A percentile compares a stretch with the other conserved stretches of the same genome.
These are phyloP conservation scores for Zaprionus africanus DNA, from an alignment of 1,140 invertebrate genomes.

Conservation along the genomic window DNA sequence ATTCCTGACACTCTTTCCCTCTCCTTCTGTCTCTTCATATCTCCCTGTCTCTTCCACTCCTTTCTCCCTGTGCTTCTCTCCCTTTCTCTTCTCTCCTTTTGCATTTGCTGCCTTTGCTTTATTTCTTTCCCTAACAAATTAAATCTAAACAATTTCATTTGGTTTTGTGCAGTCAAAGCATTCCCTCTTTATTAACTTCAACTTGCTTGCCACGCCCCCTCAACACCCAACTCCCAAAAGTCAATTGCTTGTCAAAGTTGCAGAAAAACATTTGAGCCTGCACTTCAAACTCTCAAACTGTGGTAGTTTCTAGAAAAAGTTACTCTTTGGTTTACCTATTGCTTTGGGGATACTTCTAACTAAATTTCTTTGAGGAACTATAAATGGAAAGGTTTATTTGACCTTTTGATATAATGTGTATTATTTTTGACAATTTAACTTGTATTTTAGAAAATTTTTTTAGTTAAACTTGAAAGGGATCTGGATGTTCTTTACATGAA, in stretches of 20 bases:
- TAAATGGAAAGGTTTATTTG: no score
- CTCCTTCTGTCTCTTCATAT: not conserved
- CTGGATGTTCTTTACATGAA: no score
- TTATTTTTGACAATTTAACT: no score
- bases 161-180: not conserved
- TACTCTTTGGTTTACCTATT: not conserved
- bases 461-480: no score
- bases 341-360: not conserved
- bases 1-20: not conserved
- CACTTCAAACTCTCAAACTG: constrained; percentile 5
- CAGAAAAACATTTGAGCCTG: constrained; percentile 36
- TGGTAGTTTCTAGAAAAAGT: not conserved
- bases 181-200: constrained; percentile 7
- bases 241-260: constrained; percentile 34
- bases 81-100: not conserved
- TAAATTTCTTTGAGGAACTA: not conserved
- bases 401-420: no score
- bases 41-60: not conserved
- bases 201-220: constrained; percentile 1
- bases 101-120: not conserved
- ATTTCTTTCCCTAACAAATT: constrained; percentile 41
- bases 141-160: constrained; percentile 48
- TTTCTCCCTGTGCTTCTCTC: not conserved
- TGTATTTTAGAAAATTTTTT: no score
- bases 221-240: not conserved